These are phyloP conservation scores for Mythimna loreyi DNA, from an alignment of 2,888 invertebrate species.

Conservation along the genomic window DNA sequence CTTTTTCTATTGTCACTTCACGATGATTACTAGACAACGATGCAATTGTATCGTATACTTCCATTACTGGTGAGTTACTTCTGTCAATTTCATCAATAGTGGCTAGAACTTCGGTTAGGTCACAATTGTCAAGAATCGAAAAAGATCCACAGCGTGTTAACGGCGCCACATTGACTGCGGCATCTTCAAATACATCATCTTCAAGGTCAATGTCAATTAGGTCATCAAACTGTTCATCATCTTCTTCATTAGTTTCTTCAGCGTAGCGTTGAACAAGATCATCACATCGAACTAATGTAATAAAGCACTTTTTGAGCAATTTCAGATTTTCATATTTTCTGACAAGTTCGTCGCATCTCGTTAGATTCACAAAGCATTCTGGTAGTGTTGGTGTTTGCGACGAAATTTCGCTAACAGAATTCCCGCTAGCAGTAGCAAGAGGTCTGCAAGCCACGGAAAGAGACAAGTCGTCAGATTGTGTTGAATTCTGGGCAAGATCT, in stretches of 20 bases:
- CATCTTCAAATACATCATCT: conserved; percentile 26
- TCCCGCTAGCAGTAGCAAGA: neutral
- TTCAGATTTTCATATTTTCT: conserved; percentile 67
- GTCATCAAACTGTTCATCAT: conserved; percentile 23
- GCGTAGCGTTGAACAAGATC: conserved; percentile 18
- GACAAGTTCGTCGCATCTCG: conserved; percentile 75
- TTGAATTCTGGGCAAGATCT: conserved; percentile 21
- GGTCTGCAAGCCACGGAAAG: conserved; percentile 17
- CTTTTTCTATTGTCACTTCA: conserved; percentile 8
- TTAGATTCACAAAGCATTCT: conserved; percentile 72
- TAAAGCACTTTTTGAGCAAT: conserved; percentile 69
- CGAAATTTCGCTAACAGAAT: conserved; percentile 6
- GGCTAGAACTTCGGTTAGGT: conserved; percentile 29
- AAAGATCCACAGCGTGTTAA: conserved; percentile 59
- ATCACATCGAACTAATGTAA: conserved; percentile 76
- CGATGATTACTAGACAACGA: conserved; percentile 1
- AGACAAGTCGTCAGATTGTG: conserved; percentile 18
- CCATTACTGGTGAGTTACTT: conserved; percentile 77
- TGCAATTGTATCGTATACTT: conserved; percentile 71
- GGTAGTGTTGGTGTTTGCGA: conserved; percentile 18
- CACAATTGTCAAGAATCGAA: conserved; percentile 58
- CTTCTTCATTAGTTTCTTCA: conserved; percentile 1
- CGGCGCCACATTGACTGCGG: conserved; percentile 1
- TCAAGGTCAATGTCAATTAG: conserved; percentile 15
- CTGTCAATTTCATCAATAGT: conserved; percentile 11